A percentile compares a stretch with the other conserved stretches of the same genome.
Conservation (phyloP, 2,113 vertebrate species). For the Dromas ardeola region DNA sequence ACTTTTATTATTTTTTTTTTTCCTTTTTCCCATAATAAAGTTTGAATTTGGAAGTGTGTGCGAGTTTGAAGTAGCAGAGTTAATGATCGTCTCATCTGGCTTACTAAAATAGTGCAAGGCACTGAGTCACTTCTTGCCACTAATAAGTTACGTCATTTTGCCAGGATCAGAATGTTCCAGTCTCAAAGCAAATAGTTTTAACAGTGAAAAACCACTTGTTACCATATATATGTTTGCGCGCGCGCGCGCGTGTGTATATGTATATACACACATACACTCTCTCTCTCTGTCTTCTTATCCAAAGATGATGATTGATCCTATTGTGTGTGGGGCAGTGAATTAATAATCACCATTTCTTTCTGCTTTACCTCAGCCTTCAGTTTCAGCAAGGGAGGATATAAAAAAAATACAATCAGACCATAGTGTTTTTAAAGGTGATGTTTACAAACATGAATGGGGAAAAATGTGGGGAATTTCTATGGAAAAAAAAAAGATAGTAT, state of each 20-base stretch:
- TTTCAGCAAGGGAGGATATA: not conserved
- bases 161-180: slow-evolving; percentile 63
- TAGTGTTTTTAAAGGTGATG: not conserved
- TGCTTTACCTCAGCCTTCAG: not conserved
- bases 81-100: slow-evolving; percentile 13
- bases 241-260: not conserved
- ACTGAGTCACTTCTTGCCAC: slow-evolving; percentile 56
- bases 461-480: not conserved
- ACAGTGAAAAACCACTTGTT: slow-evolving; percentile 21
- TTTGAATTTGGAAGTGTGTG: slow-evolving; percentile 27
- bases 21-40: slow-evolving; percentile 36
- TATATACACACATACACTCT: not conserved
- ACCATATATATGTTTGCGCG: slow-evolving; percentile 4
- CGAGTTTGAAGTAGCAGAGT: not conserved
- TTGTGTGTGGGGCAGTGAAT: not conserved
- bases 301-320: not conserved
- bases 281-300: not conserved
- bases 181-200: slow-evolving; percentile 42
- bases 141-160: slow-evolving; percentile 53
- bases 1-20: not conserved
- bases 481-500: not conserved
- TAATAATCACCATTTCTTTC: not conserved
- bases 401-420: not conserved
- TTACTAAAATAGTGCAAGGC: slow-evolving; percentile 55
- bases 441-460: not conserved